Base-by-base conservation (phyloP, 2,113 vertebrate genomes). In the Ophthalmolycus amberensis region DNA sequence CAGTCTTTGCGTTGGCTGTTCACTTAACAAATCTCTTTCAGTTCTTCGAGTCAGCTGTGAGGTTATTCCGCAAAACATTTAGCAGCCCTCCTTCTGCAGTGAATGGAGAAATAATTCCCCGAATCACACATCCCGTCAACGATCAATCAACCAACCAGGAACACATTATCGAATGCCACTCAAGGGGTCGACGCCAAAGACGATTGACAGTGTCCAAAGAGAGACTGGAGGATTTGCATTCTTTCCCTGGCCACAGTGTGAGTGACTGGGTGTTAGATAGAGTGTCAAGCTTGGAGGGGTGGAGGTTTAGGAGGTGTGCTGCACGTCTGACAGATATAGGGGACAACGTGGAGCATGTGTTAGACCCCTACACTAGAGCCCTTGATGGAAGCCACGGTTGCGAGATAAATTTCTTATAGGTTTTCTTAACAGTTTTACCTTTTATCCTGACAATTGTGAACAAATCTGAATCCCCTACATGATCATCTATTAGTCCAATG, bases 201-300 rank as follows among this genome's bases (percentile, higher is more conserved):
- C 15, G 54, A 46, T 1, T 37, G 75, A 54, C 34, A 44, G 42
- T 15, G 14, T 56, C 27, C 34, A 60, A 50, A 42, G 54, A 71
- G 20, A 63, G 27, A 29, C 4, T 3, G 40, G 32, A 60, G 9
- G 48, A 37, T 52, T 25, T 54, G 9, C 52, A 67, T 68, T 68
- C 29, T 69, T 60, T 18, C 63, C 16, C 56, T 54, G 54, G 68
- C 75, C 63, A 18, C 42, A 37, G 52, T 52, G 66, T 52, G 75
- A 62, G 34, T 62, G 74, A 59, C 79, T 48, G 15, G 46, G 5
- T 48, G 50, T 22, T 9, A 52, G 50, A 52, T 22, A 50, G 67
- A 18, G 50, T 18, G 71, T 71, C 46, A n/a, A 46, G 27, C 46
- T 37, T 34, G 18, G 4, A 50, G 46, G 25, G 9, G 25, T 22